Base-by-base conservation (phyloP, 2,888 invertebrate species). In the Pheosia gnoma region DNA sequence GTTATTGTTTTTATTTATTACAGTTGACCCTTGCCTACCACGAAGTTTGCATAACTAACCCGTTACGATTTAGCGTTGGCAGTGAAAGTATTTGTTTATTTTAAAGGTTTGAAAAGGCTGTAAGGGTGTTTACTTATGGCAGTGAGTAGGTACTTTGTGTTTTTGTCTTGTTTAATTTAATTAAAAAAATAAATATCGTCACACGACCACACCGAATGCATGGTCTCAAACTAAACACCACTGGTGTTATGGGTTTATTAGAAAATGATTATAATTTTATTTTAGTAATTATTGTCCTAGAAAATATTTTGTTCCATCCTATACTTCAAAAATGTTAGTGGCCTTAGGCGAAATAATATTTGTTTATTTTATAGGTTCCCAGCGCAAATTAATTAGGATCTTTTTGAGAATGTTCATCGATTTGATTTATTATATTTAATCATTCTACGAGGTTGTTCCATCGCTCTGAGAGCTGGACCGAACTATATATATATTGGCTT, bases 391-490 rank as follows among this genome's bases (percentile, higher is more conserved):
- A 90, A 88, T 84, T 84, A 86, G 85, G 72, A 79, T 85, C 85
- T 89, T 87, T 89, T 87, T 88, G 83, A 84, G 82, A 83, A 84
- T 88, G 87, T 85, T 91, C 90, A 93, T 92, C 89, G 80, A 70
- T 75, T 86, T 90, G 88, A 92, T 92, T 92, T 92, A 91, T 93
- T 91, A 89, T 90, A 87, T 92, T 91, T 91, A 84, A 87, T 86
- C 87, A 83, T 86, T 87, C 89, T 91, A 93, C 91, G 86, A 71
- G 86, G 73, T 65, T 70, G 75, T 84, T 84, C 85, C 85, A 86
- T 87, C 81, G 80, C 78, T 77, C 72, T 73, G 77, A 72, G 77
- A 75, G 77, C 67, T 81, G 80, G 75, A 77, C 80, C 82, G 78
- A 78, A 76, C 78, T 79, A 75, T 79, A 80, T 53, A 81, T 80